Evolutionary conservation across 2,113 vertebrate genomes (phyloP), one percentile per base, ranked within the genome.

Genomic region (Penelope pileata): DNA sequence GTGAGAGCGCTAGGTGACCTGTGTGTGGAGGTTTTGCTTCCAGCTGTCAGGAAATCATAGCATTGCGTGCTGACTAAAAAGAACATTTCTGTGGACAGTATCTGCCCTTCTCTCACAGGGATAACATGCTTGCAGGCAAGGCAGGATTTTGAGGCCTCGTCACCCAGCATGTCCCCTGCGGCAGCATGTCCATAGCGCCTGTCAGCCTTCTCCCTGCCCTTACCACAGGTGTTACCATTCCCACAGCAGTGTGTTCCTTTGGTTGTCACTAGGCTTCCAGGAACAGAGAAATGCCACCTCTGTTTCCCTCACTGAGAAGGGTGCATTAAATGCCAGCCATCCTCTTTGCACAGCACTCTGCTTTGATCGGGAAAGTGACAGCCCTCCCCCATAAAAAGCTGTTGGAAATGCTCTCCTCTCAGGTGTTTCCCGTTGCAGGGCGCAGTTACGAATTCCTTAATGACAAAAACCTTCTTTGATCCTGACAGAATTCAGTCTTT

Each of bases 191-290:
- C 12, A 0, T 78, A 88, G 47, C 5, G 7, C 32, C n/a, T 42
- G 6, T 26, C 11, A 26, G 36, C 50, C 27, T 42, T 7, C 53
- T 34, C 19, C 10, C 2, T 77, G 54, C 43, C 9, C 54, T 91
- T 14, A 14, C 30, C 21, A 29, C 32, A 42, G 7, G 15, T 29
- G 34, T 24, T n/a, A 7, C 10, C 21, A 19, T 73, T 30, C 34
- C n/a, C 2, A 1, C 0, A 1, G 13, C 62, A 18, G 5, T 58
- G 62, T 0, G 0, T 72, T 87, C 30, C 10, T 75, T 51, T 80
- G 51, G 40, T 34, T 67, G 72, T 26, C 19, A 27, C 58, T 72
- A 76, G 32, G 45, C 42, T 70, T 51, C 36, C 63, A 47, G 42
- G 42, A 70, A 30, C 14, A 50, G 29, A 56, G n/a, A 30, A 59